Percentiles rank a stretch among this genome's conserved stretches.
phyloP scores from a whole-genome alignment of 2,888 invertebrate genomes.

The Volucella bombylans region DNA sequence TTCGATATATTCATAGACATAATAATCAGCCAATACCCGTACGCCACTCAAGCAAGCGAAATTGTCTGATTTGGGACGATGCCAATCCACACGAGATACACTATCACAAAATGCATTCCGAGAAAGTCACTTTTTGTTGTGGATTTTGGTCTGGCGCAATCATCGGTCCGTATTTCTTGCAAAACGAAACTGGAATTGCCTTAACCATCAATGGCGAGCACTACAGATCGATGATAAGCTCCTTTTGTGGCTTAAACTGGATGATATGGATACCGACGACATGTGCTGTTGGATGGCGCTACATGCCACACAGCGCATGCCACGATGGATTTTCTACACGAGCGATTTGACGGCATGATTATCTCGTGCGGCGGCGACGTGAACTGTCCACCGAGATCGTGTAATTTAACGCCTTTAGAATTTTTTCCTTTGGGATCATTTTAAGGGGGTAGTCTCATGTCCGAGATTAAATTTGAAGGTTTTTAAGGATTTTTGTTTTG shows the following conservation, averaged over 20 bases:
- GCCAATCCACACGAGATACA: no score
- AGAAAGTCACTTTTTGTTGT: no score
- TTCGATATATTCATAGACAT: background rate
- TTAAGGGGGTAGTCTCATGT: no score
- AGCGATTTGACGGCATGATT: conserved; percentile 22
- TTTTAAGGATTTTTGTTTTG: no score
- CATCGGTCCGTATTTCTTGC: background rate
- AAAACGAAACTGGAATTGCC: background rate
- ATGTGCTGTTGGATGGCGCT: background rate
- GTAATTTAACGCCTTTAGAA: background rate
- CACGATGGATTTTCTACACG: background rate
- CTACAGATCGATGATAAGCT: no score
- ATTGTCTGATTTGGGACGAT: no score
- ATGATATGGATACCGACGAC: background rate
- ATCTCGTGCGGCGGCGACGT: conserved; percentile 2
- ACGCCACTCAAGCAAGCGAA: background rate
- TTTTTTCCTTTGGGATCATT: no score
- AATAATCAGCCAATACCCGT: background rate
- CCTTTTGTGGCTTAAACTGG: background rate
- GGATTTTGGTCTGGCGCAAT: no score
- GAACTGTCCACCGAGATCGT: background rate
- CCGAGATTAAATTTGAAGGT: no score
- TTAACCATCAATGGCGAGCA: background rate
- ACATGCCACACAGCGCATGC: background rate
- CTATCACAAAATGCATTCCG: no score